Conservation (phyloP, 2,797 vertebrate species). For the Aratinga solstitialis region DNA sequence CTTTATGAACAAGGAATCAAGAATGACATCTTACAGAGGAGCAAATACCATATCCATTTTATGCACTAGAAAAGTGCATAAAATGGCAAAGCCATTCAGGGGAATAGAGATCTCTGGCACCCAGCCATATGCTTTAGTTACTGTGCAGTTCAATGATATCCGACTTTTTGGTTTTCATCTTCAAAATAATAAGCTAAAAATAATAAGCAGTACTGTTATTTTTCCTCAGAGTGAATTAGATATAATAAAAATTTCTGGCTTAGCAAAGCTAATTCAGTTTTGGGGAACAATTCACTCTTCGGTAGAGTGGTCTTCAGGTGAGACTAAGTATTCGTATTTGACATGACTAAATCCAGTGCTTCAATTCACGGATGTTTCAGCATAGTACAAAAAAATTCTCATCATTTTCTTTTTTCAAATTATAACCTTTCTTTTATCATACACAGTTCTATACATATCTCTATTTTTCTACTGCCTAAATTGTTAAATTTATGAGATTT, state of each 20-base stretch:
- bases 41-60: neutral
- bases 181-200: neutral
- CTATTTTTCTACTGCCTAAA: neutral
- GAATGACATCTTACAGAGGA: neutral
- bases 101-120: neutral
- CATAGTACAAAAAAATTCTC: neutral
- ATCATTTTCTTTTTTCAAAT: neutral
- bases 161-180: neutral
- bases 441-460: neutral
- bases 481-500: neutral
- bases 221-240: neutral
- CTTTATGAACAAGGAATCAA: neutral
- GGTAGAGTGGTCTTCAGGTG: neutral
- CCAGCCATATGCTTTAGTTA: neutral
- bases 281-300: neutral
- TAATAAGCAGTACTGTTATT: neutral
- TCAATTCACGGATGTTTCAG: neutral
- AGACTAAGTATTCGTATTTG: conserved; percentile 9
- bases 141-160: neutral
- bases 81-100: neutral
- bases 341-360: conserved; percentile 1
- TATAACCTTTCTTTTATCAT: neutral
- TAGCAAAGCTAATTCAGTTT: conserved; percentile 4
- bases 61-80: neutral
- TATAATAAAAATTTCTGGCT: neutral